Percentiles rank a stretch among this genome's conserved stretches.
These are phyloP conservation scores for Porites rus DNA, from an alignment of 92 coral and sea anemone species.

Conservation along the genomic window DNA sequence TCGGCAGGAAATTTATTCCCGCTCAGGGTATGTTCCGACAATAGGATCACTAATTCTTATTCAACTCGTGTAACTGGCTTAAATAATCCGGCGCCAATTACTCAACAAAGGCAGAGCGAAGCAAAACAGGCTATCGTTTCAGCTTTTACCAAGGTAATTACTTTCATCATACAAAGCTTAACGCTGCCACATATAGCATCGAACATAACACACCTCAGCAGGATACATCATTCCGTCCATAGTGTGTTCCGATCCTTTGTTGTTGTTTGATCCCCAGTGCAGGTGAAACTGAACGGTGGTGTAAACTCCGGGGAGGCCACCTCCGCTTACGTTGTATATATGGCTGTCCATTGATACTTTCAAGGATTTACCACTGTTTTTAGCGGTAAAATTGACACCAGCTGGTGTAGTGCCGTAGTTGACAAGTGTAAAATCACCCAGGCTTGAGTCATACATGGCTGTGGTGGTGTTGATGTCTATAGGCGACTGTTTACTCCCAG, in stretches of 20 bases:
- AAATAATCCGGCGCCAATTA: too few species aligned
- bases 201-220: slow-evolving; percentile 64
- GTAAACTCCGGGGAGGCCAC: slow-evolving; percentile 57
- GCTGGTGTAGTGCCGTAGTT: slow-evolving; percentile 20
- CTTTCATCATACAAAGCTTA: too few species aligned
- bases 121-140: too few species aligned
- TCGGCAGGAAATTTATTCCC: too few species aligned
- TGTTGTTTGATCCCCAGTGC: slow-evolving; percentile 74
- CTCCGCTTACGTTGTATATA: slow-evolving; percentile 47
- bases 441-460: slow-evolving; percentile 16
- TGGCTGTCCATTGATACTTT: neutral
- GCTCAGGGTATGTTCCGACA: too few species aligned
- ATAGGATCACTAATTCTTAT: too few species aligned
- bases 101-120: too few species aligned
- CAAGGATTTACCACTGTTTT: neutral
- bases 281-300: slow-evolving; percentile 54
- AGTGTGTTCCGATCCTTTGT: slow-evolving; percentile 72
- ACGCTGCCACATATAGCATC: too few species aligned
- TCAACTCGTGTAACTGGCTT: too few species aligned
- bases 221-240: slow-evolving; percentile 58
- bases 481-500: slow-evolving; percentile 58
- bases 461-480: slow-evolving; percentile 44
- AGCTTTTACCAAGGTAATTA: too few species aligned
- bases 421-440: slow-evolving; percentile 2
- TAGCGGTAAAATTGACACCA: neutral